Base-by-base conservation (phyloP, 2,113 vertebrate species). In the Baryphthengus martii region DNA sequence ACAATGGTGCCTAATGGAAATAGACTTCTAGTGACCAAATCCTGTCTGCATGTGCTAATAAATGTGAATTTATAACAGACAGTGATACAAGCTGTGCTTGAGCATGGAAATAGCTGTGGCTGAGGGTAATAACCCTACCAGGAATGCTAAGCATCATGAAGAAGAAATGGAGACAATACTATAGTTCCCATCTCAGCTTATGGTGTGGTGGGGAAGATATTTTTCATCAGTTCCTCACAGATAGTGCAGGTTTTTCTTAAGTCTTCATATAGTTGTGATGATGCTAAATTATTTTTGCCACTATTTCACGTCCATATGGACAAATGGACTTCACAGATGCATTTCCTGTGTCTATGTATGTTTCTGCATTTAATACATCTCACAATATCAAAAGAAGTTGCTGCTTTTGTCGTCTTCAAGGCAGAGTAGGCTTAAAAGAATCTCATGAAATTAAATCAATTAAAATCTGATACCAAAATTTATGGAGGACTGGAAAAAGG, bases 241-340 rank as follows among this genome's bases (percentile, higher is more conserved):
- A 6, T 2, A 14, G 5, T 33, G 10, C 5, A 53, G 23, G 13
- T 12, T 52, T n/a, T 73, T 53, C n/a, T 47, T 5, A 2, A 44
- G 4, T 31, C 53, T 56, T 89, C 6, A 16, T 23, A 7, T 2
- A 50, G 19, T 29, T 49, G n/a, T 0, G 2, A 5, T 25, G 49
- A 62, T 68, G 47, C 17, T 23, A 17, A 79, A 62, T 26, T 50
- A 31, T n/a, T 67, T 10, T 11, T 39, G 42, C 12, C 28, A 23
- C 4, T 3, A 21, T 49, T 6, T 9, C 8, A 1, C 17, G 31
- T 26, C 40, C 35, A 4, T 29, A 3, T 49, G 26, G 35, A 6
- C 45, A 55, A 21, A 49, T 61, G 23, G 9, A 2, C 6, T 71
- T 25, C 29, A 17, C 2, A 31, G 39, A 7, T 73, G 17, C 20